Base-by-base conservation (phyloP, 1,140 invertebrate genomes). In the Zaprionus davidi region DNA sequence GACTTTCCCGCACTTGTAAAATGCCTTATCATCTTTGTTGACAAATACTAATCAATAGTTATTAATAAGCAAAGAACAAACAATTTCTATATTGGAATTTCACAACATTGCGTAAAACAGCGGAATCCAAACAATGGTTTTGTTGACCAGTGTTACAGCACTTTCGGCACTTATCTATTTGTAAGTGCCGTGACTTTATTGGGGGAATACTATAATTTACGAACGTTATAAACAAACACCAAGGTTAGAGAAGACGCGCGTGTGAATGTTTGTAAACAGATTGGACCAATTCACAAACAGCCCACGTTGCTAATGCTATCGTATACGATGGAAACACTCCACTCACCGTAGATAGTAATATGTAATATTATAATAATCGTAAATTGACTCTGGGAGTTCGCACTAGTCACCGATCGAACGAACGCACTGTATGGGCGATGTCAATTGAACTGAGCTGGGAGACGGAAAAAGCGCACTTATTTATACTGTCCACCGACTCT, bases 161-260 rank as follows among this genome's bases (percentile, higher is more conserved):
- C 41, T 34, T 31, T 73, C 34, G 64, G 13, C n/a, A 68, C 57
- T 62, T 69, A 69, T 74, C 71, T 63, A 26, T 63, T 28, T 31
- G 46, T 26, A 55, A 46, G 49, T 62, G 57, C 49, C 36, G n/a
- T 57, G 38, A 20, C 28, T 74, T 74, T 70, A 74, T 67, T 41
- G 20, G 26, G 22, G 66, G 58, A 63, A 62, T 62, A 74, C 36
- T 46, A 74, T 46, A 74, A 74, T 74, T 74, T 57, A 74, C 28
- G 60, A 38, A 38, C 49, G 38, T 28, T 31, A 69, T 74, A 69
- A 69, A 65, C 17, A 53, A 13, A 60, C 44, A 66, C 53, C 57
- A 62, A 62, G 71, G 36, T 44, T 56, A 56, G n/a, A 51, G n/a
- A 3, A 13, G 46, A 51, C n/a, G 22, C 36, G 20, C 6, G 31